These are phyloP conservation scores for Cosmia pyralina DNA, from an alignment of 2,888 invertebrate genomes.

Conservation along the genomic window DNA sequence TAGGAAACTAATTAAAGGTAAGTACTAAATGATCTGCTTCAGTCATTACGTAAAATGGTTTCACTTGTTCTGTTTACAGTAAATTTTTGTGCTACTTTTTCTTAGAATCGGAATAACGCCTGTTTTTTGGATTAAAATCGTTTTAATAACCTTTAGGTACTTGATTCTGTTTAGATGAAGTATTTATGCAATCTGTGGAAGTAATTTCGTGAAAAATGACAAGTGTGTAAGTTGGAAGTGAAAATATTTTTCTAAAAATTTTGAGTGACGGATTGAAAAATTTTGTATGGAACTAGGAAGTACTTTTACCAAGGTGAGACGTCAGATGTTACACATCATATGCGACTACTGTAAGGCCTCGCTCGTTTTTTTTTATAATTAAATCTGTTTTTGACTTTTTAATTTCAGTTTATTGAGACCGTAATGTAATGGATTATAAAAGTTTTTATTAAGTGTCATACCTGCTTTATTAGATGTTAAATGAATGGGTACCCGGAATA, in stretches of 20 bases:
- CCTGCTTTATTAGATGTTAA: conserved; percentile 1
- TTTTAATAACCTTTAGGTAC: background rate
- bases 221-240: too few relatives aligned
- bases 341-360: too few relatives aligned
- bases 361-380: background rate
- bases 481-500: background rate
- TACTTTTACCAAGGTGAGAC: too few relatives aligned
- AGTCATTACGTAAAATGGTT: conserved; percentile 33
- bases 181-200: too few relatives aligned
- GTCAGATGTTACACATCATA: too few relatives aligned
- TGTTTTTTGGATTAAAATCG: background rate
- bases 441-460: conserved; percentile 3
- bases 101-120: background rate
- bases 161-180: background rate
- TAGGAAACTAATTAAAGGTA: conserved; percentile 35
- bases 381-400: background rate
- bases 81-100: background rate
- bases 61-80: background rate
- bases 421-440: background rate
- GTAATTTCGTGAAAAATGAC: too few relatives aligned
- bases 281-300: too few relatives aligned
- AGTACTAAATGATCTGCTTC: conserved; percentile 58
- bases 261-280: too few relatives aligned
- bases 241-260: too few relatives aligned
- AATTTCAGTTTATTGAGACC: background rate